Evolutionary conservation across 2,113 vertebrate genomes (phyloP), one percentile per base, ranked within the genome.

Genomic region (Sylvietta virens): DNA sequence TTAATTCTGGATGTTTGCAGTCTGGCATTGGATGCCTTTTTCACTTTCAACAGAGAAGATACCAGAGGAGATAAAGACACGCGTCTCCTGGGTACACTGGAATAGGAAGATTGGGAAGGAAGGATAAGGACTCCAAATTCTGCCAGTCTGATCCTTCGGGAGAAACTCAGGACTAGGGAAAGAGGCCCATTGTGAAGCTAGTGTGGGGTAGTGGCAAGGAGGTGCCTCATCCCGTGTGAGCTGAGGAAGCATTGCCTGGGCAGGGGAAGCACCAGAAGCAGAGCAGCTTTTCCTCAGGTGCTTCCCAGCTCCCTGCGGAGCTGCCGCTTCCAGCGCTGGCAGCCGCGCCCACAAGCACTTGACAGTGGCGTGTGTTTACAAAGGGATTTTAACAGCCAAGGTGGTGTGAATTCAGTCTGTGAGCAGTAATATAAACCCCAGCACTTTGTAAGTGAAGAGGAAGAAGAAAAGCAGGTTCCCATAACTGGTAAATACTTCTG

Each of bases 161-260:
- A 91, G 33, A 66, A 73, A 40, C 51, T 74, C 30, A 22, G 27
- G 35, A 35, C 18, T 65, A 57, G 58, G 26, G 30, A 39, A 58
- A 40, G 53, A 76, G 73, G 12, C 3, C 11, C 10, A 80, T 51
- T 23, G 26, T 39, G 66, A 54, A 86, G 48, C 15, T 1, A 1
- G 5, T 9, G 11, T 56, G 28, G 35, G 15, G 22, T 16, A 30
- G 26, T 78, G 77, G 62, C 26, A 44, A 69, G n/a, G 42, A 88
- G 26, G 9, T 39, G 6, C 23, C 21, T 84, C 60, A 35, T 3
- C 12, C 10, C 0, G 0, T 45, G 24, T 21, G 47, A 62, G 42
- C 13, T 3, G 1, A 23, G 33, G 3, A 60, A 47, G 24, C 5
- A 1, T 11, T 80, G 31, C 31, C 61, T 28, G 54, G 9, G 15